Percentiles rank a stretch among this genome's conserved stretches.
Evolutionary conservation across 1,140 invertebrate genomes (phyloP).

Genomic region (Pseudoatta argentina): DNA sequence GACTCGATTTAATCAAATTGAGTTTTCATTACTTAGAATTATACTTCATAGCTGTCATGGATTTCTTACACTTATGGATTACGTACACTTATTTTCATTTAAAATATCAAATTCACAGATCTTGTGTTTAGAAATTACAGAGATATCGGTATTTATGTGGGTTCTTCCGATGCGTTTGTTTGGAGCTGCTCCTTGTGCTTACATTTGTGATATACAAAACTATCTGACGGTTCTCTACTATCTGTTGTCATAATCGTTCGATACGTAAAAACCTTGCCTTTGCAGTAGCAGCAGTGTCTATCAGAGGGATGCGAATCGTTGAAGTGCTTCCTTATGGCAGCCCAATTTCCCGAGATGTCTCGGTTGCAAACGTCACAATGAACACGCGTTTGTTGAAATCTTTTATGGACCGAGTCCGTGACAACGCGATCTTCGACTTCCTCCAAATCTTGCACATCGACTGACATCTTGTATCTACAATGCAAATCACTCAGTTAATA

Average conservation of each 20-base stretch:
- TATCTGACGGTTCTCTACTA: constrained; percentile 47
- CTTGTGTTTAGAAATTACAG: background rate
- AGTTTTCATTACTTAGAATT: background rate
- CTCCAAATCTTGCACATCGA: background rate
- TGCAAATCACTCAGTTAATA: background rate
- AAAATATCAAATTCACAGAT: background rate
- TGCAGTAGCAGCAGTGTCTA: constrained; percentile 78
- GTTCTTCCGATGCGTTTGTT: background rate
- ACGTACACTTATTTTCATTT: background rate
- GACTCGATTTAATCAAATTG: too few relatives aligned
- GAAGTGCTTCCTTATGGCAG: constrained; percentile 81
- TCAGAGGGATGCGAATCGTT: constrained; percentile 76
- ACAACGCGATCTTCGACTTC: constrained; percentile 69
- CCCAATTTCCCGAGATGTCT: constrained; percentile 69
- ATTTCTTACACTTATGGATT: background rate
- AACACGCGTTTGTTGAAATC: constrained; percentile 74
- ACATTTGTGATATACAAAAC: constrained; percentile 79
- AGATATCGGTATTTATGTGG: background rate
- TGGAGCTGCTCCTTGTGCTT: constrained; percentile 11
- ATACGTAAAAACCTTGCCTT: constrained; percentile 81
- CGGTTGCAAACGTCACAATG: constrained; percentile 79
- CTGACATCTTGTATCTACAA: constrained; percentile 67
- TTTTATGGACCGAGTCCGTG: constrained; percentile 82
- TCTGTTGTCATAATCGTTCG: constrained; percentile 65
- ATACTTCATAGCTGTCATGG: background rate